Percentiles rank a stretch among this genome's conserved stretches.
These are phyloP conservation scores for Exephanes ischioxanthus DNA, from an alignment of 2,888 invertebrate species.

Conservation along the genomic window DNA sequence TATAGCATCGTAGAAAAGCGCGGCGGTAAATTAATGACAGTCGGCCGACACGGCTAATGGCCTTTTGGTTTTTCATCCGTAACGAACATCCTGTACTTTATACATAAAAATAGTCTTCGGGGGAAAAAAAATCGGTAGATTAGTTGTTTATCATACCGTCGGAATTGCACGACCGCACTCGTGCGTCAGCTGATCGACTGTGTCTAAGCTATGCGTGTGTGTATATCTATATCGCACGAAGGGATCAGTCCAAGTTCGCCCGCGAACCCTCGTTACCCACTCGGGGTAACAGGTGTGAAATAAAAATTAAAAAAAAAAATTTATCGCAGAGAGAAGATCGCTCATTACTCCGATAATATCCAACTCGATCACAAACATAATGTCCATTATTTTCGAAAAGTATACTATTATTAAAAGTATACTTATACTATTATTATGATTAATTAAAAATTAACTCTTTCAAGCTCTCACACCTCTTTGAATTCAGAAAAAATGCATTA, in stretches of 20 bases:
- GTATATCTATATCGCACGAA: slow-evolving; percentile 32
- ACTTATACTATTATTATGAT: no score
- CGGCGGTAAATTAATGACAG: not conserved
- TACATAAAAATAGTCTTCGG: not conserved
- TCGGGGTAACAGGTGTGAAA: slow-evolving; percentile 6
- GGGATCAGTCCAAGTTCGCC: slow-evolving; percentile 58
- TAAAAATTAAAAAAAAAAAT: not conserved
- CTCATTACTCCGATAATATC: not conserved
- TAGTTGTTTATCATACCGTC: not conserved
- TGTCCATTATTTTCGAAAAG: not conserved
- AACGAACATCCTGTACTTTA: not conserved
- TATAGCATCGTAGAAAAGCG: not conserved
- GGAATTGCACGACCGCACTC: not conserved
- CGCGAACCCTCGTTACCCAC: not conserved
- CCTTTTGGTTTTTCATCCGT: not conserved
- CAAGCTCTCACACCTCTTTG: no score
- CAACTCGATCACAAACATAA: not conserved
- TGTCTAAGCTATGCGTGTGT: not conserved
- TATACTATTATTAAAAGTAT: not conserved
- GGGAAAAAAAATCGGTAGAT: slow-evolving; percentile 18
- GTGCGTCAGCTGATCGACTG: slow-evolving; percentile 18
- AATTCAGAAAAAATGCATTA: no score
- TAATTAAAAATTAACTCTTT: not conserved
- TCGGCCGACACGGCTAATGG: not conserved
- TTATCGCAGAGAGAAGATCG: not conserved